These are phyloP conservation scores for zebrafish (Danio rerio) DNA, from an alignment of 2,113 vertebrate species.

Conservation along the genomic window GRCz12tu NC_133197.1:822501-823000, in stretches of 20 bases:
- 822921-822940: not conserved
- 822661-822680: constrained; percentile 96
- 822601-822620: constrained; percentile 87
- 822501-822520: constrained; percentile 96
- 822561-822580: constrained; percentile 64
- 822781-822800: no score
- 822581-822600: constrained; percentile 80
- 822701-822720: constrained; percentile 78
- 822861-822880: no score
- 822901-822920: not conserved
- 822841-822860: no score
- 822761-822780: no score
- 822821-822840: no score
- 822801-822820: no score
- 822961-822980: not conserved
- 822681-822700: constrained; percentile 94
- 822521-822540: constrained; percentile 87
- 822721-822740: no score
- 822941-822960: not conserved
- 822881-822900: no score
- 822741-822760: no score
- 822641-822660: constrained; percentile 96
- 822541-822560: constrained; percentile 87
- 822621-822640: constrained; percentile 96
- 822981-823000: not conserved